Conservation (phyloP, 2,888 invertebrate species). For the Artemia sinica region DNA sequence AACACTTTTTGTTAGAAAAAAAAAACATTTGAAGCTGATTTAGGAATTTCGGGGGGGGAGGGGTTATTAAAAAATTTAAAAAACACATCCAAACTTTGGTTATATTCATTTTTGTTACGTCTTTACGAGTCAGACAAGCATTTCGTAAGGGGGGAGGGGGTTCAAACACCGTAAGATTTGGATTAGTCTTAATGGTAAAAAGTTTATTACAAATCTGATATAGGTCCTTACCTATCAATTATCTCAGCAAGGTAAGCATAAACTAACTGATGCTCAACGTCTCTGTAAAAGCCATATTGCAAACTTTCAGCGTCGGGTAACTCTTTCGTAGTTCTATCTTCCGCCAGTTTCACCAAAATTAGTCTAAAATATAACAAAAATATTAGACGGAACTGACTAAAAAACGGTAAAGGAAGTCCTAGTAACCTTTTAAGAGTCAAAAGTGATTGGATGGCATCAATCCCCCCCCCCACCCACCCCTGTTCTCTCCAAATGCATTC, state of each 20-base stretch:
- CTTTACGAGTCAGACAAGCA: no score
- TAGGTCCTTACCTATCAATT: neutral
- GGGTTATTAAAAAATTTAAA: neutral
- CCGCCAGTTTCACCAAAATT: neutral
- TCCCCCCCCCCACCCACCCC: no score
- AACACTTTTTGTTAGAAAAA: no score
- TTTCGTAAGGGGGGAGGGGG: no score
- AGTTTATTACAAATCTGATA: no score
- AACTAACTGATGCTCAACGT: neutral
- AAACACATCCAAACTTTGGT: neutral
- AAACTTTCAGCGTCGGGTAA: neutral
- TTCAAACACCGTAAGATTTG: no score
- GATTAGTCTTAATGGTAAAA: no score
- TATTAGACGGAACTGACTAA: no score
- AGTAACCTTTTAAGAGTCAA: no score
- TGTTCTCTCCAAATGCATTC: no score
- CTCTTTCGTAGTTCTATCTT: neutral
- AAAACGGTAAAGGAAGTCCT: no score
- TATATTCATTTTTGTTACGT: neutral
- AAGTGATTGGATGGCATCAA: no score
- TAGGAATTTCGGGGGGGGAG: neutral
- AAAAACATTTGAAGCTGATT: neutral
- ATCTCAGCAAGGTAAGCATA: slow-evolving; percentile 3
- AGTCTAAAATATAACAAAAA: neutral
- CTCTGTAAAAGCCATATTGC: neutral